Conservation (phyloP, 2,797 vertebrate species). For the Crocodylus rhombifer region DNA sequence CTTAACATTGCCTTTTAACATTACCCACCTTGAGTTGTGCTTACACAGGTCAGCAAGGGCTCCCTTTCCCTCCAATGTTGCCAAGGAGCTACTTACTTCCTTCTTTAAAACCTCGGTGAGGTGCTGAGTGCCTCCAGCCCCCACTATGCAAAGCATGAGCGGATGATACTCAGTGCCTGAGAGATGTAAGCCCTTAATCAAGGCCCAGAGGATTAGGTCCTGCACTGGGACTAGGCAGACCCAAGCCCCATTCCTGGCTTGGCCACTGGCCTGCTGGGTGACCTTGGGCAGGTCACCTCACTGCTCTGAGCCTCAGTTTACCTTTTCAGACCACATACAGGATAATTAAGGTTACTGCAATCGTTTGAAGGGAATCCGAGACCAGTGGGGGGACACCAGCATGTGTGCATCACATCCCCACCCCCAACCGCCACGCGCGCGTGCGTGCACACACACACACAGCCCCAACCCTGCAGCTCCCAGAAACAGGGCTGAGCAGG, state of each 20-base stretch:
- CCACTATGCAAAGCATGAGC: rapidly evolving
- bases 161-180: background rate
- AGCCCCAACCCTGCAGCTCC: too few species aligned
- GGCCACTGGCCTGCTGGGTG: background rate
- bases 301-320: background rate
- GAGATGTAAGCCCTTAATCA: background rate
- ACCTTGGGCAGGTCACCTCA: background rate
- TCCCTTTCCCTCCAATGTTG: background rate
- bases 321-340: background rate
- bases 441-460: too few species aligned
- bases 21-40: background rate
- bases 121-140: rapidly evolving
- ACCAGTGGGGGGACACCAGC: too few species aligned
- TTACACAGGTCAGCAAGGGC: background rate
- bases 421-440: too few species aligned
- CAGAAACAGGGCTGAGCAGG: too few species aligned
- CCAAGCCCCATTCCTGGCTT: background rate
- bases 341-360: too few species aligned
- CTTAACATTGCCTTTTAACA: background rate
- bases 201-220: background rate
- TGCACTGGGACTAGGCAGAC: background rate
- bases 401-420: too few species aligned
- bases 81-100: background rate
- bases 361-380: too few species aligned
- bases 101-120: background rate